Conservation (phyloP, 2,888 invertebrate genomes). For the Nomada ferruginata region DNA sequence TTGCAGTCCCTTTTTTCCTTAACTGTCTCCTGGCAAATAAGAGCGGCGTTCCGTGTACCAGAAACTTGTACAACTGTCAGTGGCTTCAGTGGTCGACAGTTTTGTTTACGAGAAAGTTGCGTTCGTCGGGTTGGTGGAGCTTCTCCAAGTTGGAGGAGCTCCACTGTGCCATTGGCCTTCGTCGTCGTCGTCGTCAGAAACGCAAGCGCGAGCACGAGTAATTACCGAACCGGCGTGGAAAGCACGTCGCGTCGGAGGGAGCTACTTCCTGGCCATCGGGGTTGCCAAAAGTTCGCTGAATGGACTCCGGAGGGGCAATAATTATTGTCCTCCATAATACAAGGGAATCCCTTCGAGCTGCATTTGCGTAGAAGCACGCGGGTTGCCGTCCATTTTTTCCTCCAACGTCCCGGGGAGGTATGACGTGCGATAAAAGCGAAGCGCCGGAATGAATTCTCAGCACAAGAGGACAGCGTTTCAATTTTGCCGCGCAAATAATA, state of each 20-base stretch:
- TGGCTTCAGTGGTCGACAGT: conserved; percentile 7
- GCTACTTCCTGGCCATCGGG: conserved; percentile 41
- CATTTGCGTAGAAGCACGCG: not conserved
- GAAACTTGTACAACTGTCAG: not conserved
- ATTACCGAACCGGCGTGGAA: conserved; percentile 58
- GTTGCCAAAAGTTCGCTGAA: conserved; percentile 63
- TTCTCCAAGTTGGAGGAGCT: conserved; percentile 31
- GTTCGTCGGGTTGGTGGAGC: conserved; percentile 23
- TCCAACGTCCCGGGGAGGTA: too few relatives aligned
- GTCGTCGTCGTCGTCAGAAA: conserved; percentile 19
- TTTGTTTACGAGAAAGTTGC: conserved; percentile 50
- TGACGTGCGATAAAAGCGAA: not conserved
- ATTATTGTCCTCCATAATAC: conserved; percentile 58
- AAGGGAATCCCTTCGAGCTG: conserved; percentile 34
- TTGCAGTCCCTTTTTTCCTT: not conserved
- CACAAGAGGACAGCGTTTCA: not conserved
- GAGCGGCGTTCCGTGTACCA: not conserved
- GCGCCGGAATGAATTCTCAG: not conserved
- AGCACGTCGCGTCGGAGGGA: conserved; percentile 12
- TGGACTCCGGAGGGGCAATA: conserved; percentile 57
- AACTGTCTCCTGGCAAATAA: not conserved
- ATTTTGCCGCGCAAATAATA: not conserved
- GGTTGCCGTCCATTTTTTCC: conserved; percentile 28
- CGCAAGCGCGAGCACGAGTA: conserved; percentile 50
- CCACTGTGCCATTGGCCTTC: conserved; percentile 46